Evolutionary conservation across 2,113 vertebrate species (phyloP).

Genomic region (Paedocypris sp.): DNA sequence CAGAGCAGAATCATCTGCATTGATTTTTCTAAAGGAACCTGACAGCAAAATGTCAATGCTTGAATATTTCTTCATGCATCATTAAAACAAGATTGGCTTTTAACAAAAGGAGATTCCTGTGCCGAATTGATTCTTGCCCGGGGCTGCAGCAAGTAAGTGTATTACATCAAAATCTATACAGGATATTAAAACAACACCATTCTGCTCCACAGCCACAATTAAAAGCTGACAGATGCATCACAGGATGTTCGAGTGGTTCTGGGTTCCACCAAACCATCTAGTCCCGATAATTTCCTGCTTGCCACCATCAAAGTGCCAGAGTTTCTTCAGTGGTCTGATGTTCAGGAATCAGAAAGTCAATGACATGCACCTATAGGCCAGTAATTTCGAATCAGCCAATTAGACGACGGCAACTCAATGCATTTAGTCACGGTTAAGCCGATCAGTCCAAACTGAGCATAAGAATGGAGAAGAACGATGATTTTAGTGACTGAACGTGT

Average conservation of each 20-base stretch:
- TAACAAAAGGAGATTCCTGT: conserved; percentile 99
- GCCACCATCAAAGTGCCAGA: too few species aligned
- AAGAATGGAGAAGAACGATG: too few species aligned
- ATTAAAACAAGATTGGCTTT: conserved; percentile 99
- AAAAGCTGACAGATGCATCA: conserved; percentile 84
- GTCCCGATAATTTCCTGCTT: conserved; percentile 25
- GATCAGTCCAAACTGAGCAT: too few species aligned
- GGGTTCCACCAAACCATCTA: conserved; percentile 33
- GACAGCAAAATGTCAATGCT: conserved; percentile 99
- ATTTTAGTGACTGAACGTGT: too few species aligned
- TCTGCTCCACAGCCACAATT: conserved; percentile 99
- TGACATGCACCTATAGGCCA: too few species aligned
- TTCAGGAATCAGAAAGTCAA: too few species aligned
- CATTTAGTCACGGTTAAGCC: too few species aligned
- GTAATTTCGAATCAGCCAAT: too few species aligned
- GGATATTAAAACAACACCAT: conserved; percentile 99
- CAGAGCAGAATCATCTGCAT: conserved; percentile 99
- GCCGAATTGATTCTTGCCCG: conserved; percentile 99
- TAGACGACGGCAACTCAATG: too few species aligned
- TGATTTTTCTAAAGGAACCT: conserved; percentile 99
- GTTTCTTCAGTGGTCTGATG: too few species aligned
- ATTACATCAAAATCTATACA: conserved; percentile 99
- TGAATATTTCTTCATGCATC: conserved; percentile 99
- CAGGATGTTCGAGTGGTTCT: conserved; percentile 46
- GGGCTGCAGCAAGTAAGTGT: conserved; percentile 99